phyloP scores from a whole-genome alignment of 2,797 vertebrate species.

The Benthosema pterotum region DNA sequence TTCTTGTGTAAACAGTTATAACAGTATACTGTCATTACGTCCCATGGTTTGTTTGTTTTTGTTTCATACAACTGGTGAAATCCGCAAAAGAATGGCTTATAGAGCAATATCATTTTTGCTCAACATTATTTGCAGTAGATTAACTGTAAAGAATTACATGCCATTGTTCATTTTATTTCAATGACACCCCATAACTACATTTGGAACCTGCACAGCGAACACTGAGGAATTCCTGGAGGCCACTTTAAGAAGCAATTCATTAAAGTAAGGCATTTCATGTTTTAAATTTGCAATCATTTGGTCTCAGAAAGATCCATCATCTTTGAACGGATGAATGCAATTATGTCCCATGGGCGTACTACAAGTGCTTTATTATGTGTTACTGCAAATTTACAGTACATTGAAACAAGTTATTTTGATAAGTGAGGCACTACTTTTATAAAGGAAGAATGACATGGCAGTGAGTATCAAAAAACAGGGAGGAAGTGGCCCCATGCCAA shows the following conservation, averaged over 20 bases:
- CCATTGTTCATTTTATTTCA: no score
- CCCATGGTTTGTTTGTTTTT: slow-evolving; percentile 44
- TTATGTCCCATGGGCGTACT: no score
- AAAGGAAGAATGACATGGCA: slow-evolving; percentile 12
- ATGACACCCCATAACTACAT: no score
- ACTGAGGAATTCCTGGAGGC: no score
- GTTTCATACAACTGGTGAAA: slow-evolving; percentile 34
- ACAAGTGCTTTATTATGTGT: no score
- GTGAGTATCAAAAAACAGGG: slow-evolving; percentile 30
- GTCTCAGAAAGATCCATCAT: no score
- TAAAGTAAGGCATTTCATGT: no score
- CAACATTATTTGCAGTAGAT: slow-evolving; percentile 33
- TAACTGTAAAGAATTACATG: background rate
- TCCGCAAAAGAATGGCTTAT: slow-evolving; percentile 34
- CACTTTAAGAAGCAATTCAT: no score
- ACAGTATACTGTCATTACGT: slow-evolving; percentile 52
- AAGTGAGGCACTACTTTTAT: slow-evolving; percentile 14
- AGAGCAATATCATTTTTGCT: slow-evolving; percentile 40
- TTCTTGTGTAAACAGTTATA: slow-evolving; percentile 48
- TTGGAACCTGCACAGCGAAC: no score
- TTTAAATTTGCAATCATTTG: no score
- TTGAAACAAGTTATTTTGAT: background rate
- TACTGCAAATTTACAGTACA: no score
- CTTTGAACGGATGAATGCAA: no score
- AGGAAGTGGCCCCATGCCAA: slow-evolving; percentile 33